These are phyloP conservation scores for Perca schrenkii DNA, from an alignment of 2,113 vertebrate genomes.

Conservation along the genomic window DNA sequence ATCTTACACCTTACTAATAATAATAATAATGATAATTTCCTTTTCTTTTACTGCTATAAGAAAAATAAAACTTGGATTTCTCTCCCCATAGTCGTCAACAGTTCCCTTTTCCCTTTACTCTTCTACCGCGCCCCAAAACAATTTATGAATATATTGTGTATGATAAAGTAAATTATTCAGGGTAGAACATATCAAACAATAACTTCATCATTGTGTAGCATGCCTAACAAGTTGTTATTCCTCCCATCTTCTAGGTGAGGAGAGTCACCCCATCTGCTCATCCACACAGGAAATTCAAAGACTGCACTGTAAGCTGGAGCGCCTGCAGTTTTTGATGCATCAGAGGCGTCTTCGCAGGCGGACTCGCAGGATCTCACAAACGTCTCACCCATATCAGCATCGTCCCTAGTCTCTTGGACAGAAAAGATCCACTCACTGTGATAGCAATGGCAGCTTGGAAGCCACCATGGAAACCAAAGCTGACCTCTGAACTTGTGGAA, in stretches of 20 bases:
- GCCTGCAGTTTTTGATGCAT: slow-evolving; percentile 91
- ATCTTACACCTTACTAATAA: neutral
- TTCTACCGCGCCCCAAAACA: no score
- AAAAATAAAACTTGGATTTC: no score
- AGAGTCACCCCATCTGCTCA: slow-evolving; percentile 83
- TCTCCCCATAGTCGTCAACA: no score
- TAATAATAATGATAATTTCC: neutral
- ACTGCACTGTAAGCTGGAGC: slow-evolving; percentile 92
- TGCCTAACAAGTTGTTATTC: neutral
- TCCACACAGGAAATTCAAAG: slow-evolving; percentile 86
- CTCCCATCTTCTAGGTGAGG: slow-evolving; percentile 51
- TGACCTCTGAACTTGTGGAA: slow-evolving; percentile 26
- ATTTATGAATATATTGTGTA: neutral
- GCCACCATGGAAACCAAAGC: slow-evolving; percentile 3
- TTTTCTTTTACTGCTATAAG: no score
- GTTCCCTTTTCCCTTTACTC: neutral
- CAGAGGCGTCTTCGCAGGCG: slow-evolving; percentile 89
- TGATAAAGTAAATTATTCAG: neutral
- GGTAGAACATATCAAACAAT: neutral
- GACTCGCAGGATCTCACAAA: slow-evolving; percentile 86
- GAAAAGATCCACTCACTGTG: slow-evolving; percentile 82
- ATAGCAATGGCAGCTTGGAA: slow-evolving; percentile 75
- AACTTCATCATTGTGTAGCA: neutral
- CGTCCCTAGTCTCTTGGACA: slow-evolving; percentile 20
- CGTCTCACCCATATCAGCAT: slow-evolving; percentile 84